phyloP scores from a whole-genome alignment of 2,888 invertebrate species.

The Trissolcus japonicus region DNA sequence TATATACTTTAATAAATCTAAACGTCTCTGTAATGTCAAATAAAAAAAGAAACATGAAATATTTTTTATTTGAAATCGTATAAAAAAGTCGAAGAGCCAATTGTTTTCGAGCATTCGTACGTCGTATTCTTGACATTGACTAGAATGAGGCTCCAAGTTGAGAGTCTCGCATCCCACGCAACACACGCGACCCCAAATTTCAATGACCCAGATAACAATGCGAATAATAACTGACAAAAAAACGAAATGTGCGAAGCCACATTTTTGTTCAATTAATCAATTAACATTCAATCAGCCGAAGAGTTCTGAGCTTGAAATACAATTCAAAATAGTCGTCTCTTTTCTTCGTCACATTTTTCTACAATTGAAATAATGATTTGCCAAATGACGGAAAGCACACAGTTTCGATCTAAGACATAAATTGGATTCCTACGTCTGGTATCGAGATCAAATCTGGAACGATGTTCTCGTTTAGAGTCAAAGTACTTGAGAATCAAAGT shows the following conservation, averaged over 20 bases:
- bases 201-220: slow-evolving; percentile 49
- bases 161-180: slow-evolving; percentile 43
- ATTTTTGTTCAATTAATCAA: too few species aligned
- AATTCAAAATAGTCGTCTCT: too few species aligned
- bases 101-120: too few species aligned
- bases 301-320: too few species aligned
- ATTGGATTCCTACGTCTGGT: background rate
- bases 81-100: too few species aligned
- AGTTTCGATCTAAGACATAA: background rate
- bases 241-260: slow-evolving; percentile 7
- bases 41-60: too few species aligned
- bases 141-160: slow-evolving; percentile 16
- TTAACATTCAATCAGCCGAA: too few species aligned
- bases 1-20: too few species aligned
- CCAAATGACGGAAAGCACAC: background rate
- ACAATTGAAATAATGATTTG: too few species aligned
- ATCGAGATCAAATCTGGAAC: slow-evolving; percentile 6
- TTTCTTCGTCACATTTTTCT: too few species aligned
- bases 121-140: slow-evolving; percentile 51
- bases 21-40: too few species aligned
- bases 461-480: background rate
- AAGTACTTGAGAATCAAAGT: slow-evolving; percentile 3
- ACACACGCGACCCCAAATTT: slow-evolving; percentile 48
- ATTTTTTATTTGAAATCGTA: too few species aligned
- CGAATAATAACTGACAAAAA: slow-evolving; percentile 24